phyloP scores from a whole-genome alignment of 2,888 invertebrate genomes.

The Antheraea yamamai region DNA sequence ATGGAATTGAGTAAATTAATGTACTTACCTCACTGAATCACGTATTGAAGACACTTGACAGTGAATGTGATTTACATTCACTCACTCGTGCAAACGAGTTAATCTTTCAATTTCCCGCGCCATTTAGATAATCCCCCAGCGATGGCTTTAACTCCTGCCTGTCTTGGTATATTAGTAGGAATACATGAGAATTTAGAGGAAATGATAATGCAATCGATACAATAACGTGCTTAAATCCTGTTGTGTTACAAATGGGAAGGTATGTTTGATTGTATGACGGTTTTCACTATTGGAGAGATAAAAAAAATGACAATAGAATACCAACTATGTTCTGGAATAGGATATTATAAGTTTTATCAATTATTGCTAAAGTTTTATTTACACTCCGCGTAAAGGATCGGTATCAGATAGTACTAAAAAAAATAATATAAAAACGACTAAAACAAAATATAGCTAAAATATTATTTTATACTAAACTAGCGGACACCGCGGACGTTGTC shows the following conservation, averaged over 20 bases:
- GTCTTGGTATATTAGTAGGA: conserved; percentile 3
- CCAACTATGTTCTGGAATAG: too few relatives aligned
- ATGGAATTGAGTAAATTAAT: neutral
- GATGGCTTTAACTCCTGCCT: conserved; percentile 10
- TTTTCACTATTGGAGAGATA: too few relatives aligned
- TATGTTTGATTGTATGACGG: too few relatives aligned
- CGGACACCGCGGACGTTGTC: too few relatives aligned
- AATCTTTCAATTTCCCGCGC: conserved; percentile 44
- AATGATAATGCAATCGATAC: neutral
- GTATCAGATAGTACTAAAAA: neutral
- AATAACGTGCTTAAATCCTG: neutral
- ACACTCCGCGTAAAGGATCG: too few relatives aligned
- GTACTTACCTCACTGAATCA: neutral
- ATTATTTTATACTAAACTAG: neutral
- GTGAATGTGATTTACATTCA: conserved; percentile 33
- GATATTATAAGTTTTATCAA: too few relatives aligned
- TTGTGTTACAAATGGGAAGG: neutral
- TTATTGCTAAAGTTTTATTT: too few relatives aligned
- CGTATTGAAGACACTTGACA: conserved; percentile 13
- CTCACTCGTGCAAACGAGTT: conserved; percentile 37
- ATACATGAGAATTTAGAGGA: neutral
- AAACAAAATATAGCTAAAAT: neutral
- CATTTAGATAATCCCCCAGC: conserved; percentile 41
- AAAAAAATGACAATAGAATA: too few relatives aligned
- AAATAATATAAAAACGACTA: neutral